Evolutionary conservation across 2,797 vertebrate genomes (phyloP).

Genomic region (Hemibagrus guttatus): DNA sequence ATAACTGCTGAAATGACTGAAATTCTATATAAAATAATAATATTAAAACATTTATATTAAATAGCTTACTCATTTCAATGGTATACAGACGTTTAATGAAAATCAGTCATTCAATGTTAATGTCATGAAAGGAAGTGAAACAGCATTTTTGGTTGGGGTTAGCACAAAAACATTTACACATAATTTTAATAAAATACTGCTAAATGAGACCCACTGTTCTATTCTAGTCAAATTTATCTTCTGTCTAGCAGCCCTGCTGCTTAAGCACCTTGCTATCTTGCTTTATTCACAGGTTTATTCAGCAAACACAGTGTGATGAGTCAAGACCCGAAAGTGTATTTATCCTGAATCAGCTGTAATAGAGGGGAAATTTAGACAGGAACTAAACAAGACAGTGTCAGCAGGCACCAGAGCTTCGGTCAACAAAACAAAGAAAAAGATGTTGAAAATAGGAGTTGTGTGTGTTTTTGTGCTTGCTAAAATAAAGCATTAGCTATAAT

Average conservation of each 20-base stretch:
- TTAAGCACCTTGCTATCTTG: background rate
- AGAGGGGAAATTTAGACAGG: conserved; percentile 33
- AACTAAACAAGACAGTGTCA: conserved; percentile 34
- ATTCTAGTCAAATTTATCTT: background rate
- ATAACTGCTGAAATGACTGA: background rate
- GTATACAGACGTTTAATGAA: background rate
- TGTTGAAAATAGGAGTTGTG: background rate
- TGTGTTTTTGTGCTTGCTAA: background rate
- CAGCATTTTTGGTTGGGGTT: background rate
- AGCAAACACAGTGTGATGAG: background rate
- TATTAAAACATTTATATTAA: background rate
- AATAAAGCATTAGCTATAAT: conserved; percentile 10
- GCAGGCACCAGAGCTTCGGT: conserved; percentile 20
- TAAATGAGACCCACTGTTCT: background rate
- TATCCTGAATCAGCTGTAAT: conserved; percentile 30
- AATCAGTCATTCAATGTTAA: background rate
- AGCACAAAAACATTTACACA: background rate
- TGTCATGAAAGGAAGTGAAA: background rate
- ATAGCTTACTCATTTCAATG: background rate
- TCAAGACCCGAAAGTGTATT: conserved; percentile 11
- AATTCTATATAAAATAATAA: background rate
- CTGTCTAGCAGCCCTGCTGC: background rate
- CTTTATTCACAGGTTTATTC: background rate
- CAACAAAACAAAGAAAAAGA: conserved; percentile 17
- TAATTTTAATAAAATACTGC: background rate